Evolutionary conservation across 2,113 vertebrate species (phyloP).

Genomic region (Cygnus buccinator): DNA sequence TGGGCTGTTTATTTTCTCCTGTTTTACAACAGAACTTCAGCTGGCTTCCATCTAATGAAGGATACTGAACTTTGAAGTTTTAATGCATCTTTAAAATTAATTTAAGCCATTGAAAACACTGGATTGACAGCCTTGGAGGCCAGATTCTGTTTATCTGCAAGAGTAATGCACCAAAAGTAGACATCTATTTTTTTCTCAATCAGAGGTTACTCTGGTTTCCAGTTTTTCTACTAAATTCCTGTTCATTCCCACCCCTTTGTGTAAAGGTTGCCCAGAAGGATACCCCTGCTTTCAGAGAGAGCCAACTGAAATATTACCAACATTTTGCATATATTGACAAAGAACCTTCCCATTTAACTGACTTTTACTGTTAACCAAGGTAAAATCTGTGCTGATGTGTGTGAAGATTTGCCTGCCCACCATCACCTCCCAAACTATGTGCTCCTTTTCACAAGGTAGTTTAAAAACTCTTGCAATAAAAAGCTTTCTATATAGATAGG

Average conservation of each 20-base stretch:
- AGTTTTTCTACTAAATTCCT: not conserved
- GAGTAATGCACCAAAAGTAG: not conserved
- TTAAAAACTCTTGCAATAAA: not conserved
- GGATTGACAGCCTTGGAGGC: no score
- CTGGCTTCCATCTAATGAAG: not conserved
- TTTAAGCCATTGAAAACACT: not conserved
- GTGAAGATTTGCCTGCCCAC: not conserved
- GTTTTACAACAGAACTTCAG: not conserved
- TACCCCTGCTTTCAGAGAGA: not conserved
- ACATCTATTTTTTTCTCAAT: not conserved
- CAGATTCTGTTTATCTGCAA: not conserved
- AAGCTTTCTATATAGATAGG: not conserved
- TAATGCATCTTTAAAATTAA: not conserved
- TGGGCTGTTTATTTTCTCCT: not conserved
- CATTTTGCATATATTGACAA: not conserved
- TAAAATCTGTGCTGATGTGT: not conserved
- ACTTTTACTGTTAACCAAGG: not conserved
- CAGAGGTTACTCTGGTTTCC: not conserved
- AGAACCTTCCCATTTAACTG: not conserved
- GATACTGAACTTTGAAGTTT: no score
- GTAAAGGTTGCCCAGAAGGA: not conserved
- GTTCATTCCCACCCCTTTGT: not conserved
- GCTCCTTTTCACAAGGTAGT: not conserved
- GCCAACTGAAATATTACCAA: not conserved
- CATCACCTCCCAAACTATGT: not conserved